Evolutionary conservation across 2,888 invertebrate species (phyloP), one percentile per base, ranked within the genome.

Genomic region (Priocnemis perturbator): DNA sequence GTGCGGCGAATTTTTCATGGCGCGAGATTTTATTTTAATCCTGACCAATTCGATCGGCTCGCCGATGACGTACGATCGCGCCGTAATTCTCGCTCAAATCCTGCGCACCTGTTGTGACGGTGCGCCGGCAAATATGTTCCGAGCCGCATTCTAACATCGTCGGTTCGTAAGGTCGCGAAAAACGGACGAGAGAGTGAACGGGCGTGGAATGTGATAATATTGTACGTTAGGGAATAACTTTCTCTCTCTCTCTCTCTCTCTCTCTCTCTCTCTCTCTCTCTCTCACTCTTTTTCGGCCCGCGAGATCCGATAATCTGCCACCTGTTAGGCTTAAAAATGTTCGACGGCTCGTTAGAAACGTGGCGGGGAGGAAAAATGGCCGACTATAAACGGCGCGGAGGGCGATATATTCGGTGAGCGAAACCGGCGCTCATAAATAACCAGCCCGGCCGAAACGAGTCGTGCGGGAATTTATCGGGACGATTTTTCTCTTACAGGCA

Each of bases 251-350:
- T 26, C 26, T 7, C 26, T 26, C 26, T 26, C 26, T 7, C 26
- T 7, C 7, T 26, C 3, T 3, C 26, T 26, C n/a, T 26, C 26
- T 26, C 3, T 3, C 26, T 26, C 7, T 7, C 2, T 7, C 37
- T 37, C 37, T 7, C 7, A 11, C 37, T 11, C 37, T 37, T 9
- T 11, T 11, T 37, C 37, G 37, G 37, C 14, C 14, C 21, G 55
- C 45, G 48, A 14, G 61, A 48, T 19, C 63, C 58, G 70, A 78
- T 73, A 65, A 77, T 78, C 70, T 78, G 63, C 70, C 73, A 77
- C 79, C 73, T 77, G 79, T 77, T 78, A 79, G 74, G 69, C 67
- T 76, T 71, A 71, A 79, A 79, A 76, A 62, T 64, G 76, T 68
- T 67, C 23, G 67, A 53, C 60, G 60, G 45, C 57, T 72, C 70